Conservation (phyloP, 1,140 invertebrate genomes). For the Trialeurodes vaporariorum region DNA sequence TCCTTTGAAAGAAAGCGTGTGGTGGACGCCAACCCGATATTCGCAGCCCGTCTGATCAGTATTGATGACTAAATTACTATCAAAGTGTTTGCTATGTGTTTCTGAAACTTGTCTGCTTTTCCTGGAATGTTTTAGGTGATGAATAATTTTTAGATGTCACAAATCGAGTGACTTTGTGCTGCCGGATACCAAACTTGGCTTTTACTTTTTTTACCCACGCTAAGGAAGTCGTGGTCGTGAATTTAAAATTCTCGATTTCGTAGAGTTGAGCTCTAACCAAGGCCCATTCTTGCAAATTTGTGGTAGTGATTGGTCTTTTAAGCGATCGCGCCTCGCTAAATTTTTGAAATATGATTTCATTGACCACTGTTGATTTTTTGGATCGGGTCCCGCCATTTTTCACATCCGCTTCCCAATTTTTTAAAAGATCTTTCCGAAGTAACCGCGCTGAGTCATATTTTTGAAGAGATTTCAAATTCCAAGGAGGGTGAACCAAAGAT, state of each 20-base stretch:
- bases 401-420: neutral
- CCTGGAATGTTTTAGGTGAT: neutral
- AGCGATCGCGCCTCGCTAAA: neutral
- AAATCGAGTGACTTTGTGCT: neutral
- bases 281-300: neutral
- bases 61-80: slow-evolving; percentile 16
- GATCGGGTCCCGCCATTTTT: neutral
- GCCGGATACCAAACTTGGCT: neutral
- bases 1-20: slow-evolving; percentile 12
- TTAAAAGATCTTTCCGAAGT: neutral
- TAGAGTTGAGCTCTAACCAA: neutral
- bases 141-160: neutral
- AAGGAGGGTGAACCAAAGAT: neutral
- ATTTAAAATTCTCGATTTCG: neutral
- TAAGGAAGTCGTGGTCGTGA: neutral
- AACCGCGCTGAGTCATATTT: neutral
- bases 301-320: neutral
- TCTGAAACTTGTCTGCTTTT: slow-evolving; percentile 15
- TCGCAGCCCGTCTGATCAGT: slow-evolving; percentile 20
- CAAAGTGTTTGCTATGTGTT: slow-evolving; percentile 10
- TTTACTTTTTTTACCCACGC: neutral
- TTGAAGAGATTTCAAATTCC: neutral
- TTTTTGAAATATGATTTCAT: neutral
- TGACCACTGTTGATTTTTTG: neutral
- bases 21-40: slow-evolving; percentile 10